Percentiles rank a stretch among this genome's conserved stretches.
Evolutionary conservation across 1,140 invertebrate species (phyloP).

Genomic region (Eufriesea mexicana): DNA sequence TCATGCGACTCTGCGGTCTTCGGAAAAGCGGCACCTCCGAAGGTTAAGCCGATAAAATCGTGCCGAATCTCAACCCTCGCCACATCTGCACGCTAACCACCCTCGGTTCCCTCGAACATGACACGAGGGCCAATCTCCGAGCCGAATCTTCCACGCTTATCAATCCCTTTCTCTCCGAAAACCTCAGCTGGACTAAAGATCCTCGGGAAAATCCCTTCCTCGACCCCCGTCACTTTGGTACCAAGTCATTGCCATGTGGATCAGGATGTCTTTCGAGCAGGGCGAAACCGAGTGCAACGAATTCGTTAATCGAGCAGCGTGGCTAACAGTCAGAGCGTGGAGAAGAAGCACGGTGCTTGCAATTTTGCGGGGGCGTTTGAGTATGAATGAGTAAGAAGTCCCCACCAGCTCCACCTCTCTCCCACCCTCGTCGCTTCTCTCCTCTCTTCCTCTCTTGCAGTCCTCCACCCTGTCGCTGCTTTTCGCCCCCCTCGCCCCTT

Average conservation of each 20-base stretch:
- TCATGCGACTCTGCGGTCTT: background rate
- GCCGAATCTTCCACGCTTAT: too few relatives aligned
- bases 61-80: too few relatives aligned
- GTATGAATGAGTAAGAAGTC: constrained; percentile 78
- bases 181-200: background rate
- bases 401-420: constrained; percentile 63
- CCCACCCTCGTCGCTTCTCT: constrained; percentile 20
- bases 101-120: too few relatives aligned
- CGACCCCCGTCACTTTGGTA: background rate
- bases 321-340: constrained; percentile 35
- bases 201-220: background rate
- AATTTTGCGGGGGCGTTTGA: constrained; percentile 75
- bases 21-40: too few relatives aligned
- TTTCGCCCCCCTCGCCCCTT: constrained; percentile 38
- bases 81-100: too few relatives aligned
- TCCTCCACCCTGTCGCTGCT: constrained; percentile 62
- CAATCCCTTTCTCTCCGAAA: too few relatives aligned
- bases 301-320: constrained; percentile 59
- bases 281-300: constrained; percentile 2
- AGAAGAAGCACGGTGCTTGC: constrained; percentile 44
- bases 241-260: background rate
- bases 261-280: background rate
- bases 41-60: too few relatives aligned
- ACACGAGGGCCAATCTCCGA: too few relatives aligned
- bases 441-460: constrained; percentile 41